A percentile compares a stretch with the other conserved stretches of the same genome.
phyloP scores from a whole-genome alignment of 2,888 invertebrate genomes.

The Chrysina gloriosa region DNA sequence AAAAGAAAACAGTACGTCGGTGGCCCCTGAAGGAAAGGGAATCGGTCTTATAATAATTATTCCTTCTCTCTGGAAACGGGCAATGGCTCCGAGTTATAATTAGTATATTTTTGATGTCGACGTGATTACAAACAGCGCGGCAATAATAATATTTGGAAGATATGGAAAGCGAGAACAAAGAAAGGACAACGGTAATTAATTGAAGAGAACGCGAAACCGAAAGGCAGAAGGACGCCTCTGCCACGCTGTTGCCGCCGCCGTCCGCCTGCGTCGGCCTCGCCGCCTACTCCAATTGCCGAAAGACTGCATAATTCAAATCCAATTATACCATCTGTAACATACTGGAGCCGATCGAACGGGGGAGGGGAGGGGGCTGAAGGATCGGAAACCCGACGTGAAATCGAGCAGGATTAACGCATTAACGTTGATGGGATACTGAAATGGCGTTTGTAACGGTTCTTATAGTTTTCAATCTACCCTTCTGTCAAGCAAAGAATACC shows the following conservation, averaged over 20 bases:
- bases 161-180: slow-evolving; percentile 25
- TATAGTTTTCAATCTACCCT: no score
- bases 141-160: slow-evolving; percentile 40
- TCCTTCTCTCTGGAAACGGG: not conserved
- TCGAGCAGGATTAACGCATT: slow-evolving; percentile 4
- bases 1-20: not conserved
- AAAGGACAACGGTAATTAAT: slow-evolving; percentile 42
- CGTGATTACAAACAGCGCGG: slow-evolving; percentile 42
- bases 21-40: not conserved
- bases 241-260: not conserved
- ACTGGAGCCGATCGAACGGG: slow-evolving; percentile 20
- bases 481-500: no score
- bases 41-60: not conserved
- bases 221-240: not conserved
- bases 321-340: slow-evolving; percentile 33
- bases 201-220: slow-evolving; percentile 35
- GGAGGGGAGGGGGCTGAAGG: not conserved
- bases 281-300: slow-evolving; percentile 35
- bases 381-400: not conserved
- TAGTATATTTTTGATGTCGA: slow-evolving; percentile 43
- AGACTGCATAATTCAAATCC: slow-evolving; percentile 36
- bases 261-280: not conserved
- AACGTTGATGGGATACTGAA: not conserved
- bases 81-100: slow-evolving; percentile 42
- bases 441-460: not conserved